Evolutionary conservation across 2,113 vertebrate genomes (phyloP).

Genomic region (Hyla sarda): DNA sequence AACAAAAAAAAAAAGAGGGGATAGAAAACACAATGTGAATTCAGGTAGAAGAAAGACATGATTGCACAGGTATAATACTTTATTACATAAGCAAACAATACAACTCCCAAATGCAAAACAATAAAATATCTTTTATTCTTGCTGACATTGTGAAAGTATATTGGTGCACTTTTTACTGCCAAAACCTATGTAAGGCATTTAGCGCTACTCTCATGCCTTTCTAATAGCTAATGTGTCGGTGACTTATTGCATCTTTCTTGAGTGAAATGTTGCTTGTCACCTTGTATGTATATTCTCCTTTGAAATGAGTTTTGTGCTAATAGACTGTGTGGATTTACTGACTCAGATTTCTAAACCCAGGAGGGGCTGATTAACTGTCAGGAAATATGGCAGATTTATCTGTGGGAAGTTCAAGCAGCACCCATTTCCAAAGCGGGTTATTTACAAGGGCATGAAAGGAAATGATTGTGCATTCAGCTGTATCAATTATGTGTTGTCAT

Average conservation of each 20-base stretch:
- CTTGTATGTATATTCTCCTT: not conserved
- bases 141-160: not conserved
- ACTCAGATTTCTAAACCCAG: slow-evolving; percentile 6
- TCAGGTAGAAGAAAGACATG: no score
- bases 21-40: no score
- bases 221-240: not conserved
- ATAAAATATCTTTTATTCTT: not conserved
- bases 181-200: not conserved
- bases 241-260: not conserved
- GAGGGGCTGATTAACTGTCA: slow-evolving; percentile 14
- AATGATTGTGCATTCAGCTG: slow-evolving; percentile 1
- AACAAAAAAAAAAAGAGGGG: no score
- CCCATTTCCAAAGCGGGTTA: not conserved
- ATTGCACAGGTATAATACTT: no score
- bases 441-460: slow-evolving; percentile 28
- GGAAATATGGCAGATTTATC: slow-evolving; percentile 43
- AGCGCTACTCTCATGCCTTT: not conserved
- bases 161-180: not conserved
- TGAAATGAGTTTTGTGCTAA: not conserved
- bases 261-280: not conserved
- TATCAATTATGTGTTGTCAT: not conserved
- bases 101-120: no score
- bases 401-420: slow-evolving; percentile 35
- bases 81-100: no score
- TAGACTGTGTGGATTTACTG: slow-evolving; percentile 18